Evolutionary conservation across 2,113 vertebrate species (phyloP).

Genomic region (Prunella himalayana): DNA sequence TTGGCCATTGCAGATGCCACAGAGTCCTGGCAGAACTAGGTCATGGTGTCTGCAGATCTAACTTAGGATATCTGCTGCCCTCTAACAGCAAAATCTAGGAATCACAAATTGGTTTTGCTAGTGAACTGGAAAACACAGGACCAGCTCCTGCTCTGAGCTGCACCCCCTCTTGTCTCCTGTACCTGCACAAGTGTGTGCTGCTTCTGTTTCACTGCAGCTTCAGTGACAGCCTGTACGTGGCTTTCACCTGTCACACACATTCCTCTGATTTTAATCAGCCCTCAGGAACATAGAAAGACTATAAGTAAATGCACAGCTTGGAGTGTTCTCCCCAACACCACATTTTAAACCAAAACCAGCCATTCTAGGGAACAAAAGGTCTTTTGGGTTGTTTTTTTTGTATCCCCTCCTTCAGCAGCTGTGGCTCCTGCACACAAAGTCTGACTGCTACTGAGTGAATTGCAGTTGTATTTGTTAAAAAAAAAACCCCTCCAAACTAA

Average conservation of each 20-base stretch:
- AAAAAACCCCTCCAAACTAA: background rate
- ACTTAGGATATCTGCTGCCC: constrained; percentile 30
- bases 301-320: background rate
- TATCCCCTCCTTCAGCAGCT: background rate
- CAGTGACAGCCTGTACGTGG: background rate
- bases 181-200: fast-evolving
- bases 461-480: background rate
- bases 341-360: background rate
- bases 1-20: background rate
- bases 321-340: background rate
- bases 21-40: background rate
- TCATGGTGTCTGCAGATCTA: background rate
- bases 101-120: background rate
- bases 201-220: fast-evolving
- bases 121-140: background rate
- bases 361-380: background rate
- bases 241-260: background rate
- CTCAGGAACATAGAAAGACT: background rate
- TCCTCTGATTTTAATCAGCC: background rate
- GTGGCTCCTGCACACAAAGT: background rate
- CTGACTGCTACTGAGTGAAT: background rate
- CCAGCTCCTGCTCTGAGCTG: background rate
- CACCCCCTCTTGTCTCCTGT: background rate
- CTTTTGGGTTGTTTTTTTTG: background rate
- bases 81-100: background rate